A percentile compares a stretch with the other conserved stretches of the same genome.
These are phyloP conservation scores for Hippoglossus hippoglossus DNA, from an alignment of 2,797 vertebrate genomes.

Conservation along the genomic window DNA sequence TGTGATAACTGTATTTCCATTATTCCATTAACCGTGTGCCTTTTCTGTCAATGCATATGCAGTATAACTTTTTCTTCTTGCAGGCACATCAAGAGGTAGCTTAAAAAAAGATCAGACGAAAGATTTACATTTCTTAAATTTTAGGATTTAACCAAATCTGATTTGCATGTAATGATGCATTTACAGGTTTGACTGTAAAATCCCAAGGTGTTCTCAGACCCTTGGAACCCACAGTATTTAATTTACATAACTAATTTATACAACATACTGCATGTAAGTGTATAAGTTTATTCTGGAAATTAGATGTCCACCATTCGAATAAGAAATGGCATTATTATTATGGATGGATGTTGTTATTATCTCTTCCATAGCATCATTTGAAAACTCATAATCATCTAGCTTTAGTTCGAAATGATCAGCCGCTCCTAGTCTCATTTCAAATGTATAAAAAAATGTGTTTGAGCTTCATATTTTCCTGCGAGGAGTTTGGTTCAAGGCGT, in stretches of 20 bases:
- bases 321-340: not conserved
- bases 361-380: not conserved
- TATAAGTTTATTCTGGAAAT: conserved; percentile 1
- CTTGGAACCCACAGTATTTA: no score
- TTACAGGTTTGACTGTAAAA: not conserved
- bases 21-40: not conserved
- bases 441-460: conserved; percentile 4
- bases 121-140: conserved; percentile 12
- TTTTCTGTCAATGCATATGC: no score
- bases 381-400: conserved; percentile 10
- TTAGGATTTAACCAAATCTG: not conserved
- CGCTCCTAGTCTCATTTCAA: conserved; percentile 7
- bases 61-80: not conserved
- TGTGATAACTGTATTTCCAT: not conserved
- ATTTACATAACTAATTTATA: not conserved
- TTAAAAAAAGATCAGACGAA: not conserved
- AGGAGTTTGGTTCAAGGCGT: conserved; percentile 12
- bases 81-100: not conserved
- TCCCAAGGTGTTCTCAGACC: no score
- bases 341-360: not conserved
- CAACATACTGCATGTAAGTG: not conserved
- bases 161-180: not conserved
- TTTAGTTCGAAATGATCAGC: not conserved
- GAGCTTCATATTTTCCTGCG: conserved; percentile 4
- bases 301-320: not conserved